These are phyloP conservation scores for Leucophora obtusa DNA, from an alignment of 2,888 invertebrate species.

Conservation along the genomic window DNA sequence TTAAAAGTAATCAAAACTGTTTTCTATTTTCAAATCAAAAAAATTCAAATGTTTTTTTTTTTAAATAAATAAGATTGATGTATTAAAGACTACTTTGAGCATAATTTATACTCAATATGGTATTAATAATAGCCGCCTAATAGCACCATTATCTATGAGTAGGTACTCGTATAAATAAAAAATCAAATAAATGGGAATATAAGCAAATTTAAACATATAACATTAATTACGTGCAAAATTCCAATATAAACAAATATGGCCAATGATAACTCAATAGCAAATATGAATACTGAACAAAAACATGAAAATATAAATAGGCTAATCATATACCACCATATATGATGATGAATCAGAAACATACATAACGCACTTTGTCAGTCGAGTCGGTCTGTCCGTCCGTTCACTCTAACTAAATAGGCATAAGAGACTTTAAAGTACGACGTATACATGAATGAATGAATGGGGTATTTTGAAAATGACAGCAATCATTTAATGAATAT, in stretches of 20 bases:
- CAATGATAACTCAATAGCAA: constrained; percentile 17
- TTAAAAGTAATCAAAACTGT: no score
- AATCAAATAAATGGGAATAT: constrained; percentile 2
- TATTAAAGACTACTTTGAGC: constrained; percentile 12
- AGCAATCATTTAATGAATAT: constrained; percentile 51
- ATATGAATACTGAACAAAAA: not conserved
- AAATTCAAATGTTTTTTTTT: not conserved
- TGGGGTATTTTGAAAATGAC: constrained; percentile 37
- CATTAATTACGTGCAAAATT: constrained; percentile 26
- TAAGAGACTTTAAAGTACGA: constrained; percentile 30
- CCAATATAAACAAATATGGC: constrained; percentile 3
- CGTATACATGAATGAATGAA: constrained; percentile 15
- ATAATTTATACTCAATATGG: constrained; percentile 23
- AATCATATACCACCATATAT: constrained; percentile 24
- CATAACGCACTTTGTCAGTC: constrained; percentile 9
- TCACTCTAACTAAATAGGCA: constrained; percentile 53
- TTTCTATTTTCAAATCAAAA: not conserved
- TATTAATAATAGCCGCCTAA: constrained; percentile 4
- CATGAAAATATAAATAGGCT: constrained; percentile 42
- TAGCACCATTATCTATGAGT: constrained; percentile 22
- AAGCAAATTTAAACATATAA: constrained; percentile 18
- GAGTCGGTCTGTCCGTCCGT: constrained; percentile 66
- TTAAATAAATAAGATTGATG: constrained; percentile 1
- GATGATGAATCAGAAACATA: constrained; percentile 12
- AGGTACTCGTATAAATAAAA: not conserved